Base-by-base conservation (phyloP, 2,797 vertebrate genomes). In the Falco naumanni region DNA sequence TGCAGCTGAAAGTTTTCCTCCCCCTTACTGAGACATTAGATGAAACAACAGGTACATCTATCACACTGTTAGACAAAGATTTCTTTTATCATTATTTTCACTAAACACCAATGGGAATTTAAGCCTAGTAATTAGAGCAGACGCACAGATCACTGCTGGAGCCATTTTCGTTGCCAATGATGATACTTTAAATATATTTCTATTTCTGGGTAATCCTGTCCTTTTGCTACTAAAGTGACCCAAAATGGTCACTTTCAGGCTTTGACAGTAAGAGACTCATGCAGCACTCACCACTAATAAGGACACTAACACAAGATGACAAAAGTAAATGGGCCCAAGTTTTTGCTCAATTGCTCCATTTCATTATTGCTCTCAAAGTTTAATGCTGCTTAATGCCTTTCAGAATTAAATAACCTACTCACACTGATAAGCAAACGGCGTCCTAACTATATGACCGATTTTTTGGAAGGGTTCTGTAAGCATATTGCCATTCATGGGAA, bases 301-400 rank as follows among this genome's bases (percentile, higher is more conserved):
- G 64, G 74, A 88, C 71, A 66, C 37, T 87, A 94, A 93, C 75
- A 92, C 20, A 93, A 71, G 34, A 87, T 93, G 80, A 92, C 86
- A 72, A 75, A 95, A 91, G 65, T 34, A 94, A 97, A 93, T 33
- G 48, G 51, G 78, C 64, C 70, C 56, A 91, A 59, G 84, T 54
- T 74, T 92, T 94, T 81, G 39, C 75, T 85, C 33, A 13, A 68
- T 93, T 96, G 92, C 51, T 60, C 63, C 12, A 56, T 93, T 91
- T 95, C 81, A 57, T 43, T 91, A 51, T 87, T 5, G 2, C 83
- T 95, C 97, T 86, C 79, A 64, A 76, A 63, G 48, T 84, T 90
- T 74, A 64, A 50, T n/a, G 20, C 69, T 65, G 86, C 59, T 89
- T 89, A 71, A 57, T 0, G 4, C 41, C 48, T 74, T 64, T 60